Conservation (phyloP, 2,113 vertebrate species). For the Narcine bancroftii region DNA sequence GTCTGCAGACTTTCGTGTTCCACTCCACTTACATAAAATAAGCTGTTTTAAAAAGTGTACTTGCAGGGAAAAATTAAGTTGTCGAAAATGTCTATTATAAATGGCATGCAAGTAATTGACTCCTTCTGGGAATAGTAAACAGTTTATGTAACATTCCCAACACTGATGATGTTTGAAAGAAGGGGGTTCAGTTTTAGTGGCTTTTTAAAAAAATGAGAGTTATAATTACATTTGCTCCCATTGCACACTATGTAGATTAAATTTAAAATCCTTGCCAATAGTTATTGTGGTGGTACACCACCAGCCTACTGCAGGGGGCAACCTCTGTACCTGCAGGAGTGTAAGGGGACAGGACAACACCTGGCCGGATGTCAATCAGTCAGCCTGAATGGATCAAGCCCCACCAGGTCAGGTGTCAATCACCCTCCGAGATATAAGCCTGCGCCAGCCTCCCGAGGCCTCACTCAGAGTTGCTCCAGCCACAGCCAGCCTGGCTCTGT, state of each 20-base stretch:
- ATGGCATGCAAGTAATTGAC: background rate
- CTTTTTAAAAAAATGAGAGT: background rate
- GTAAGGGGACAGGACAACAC: too few relatives aligned
- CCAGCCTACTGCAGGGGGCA: too few relatives aligned
- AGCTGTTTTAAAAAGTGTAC: background rate
- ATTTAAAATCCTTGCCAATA: background rate
- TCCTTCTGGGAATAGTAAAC: background rate
- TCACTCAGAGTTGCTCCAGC: too few relatives aligned
- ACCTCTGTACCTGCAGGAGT: too few relatives aligned
- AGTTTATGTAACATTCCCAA: background rate
- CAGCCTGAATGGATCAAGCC: too few relatives aligned
- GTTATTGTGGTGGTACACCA: too few relatives aligned
- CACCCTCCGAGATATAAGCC: too few relatives aligned
- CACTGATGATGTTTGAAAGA: background rate
- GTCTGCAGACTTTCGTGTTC: too few relatives aligned
- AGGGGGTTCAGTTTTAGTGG: background rate
- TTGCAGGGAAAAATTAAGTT: background rate
- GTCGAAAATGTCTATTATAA: background rate
- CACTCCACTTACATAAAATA: background rate
- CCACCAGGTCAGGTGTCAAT: too few relatives aligned
- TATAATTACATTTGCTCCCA: background rate
- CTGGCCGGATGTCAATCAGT: too few relatives aligned
- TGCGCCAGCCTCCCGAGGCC: too few relatives aligned
- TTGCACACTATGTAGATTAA: background rate
- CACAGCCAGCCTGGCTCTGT: too few relatives aligned